phyloP scores from a whole-genome alignment of 2,888 invertebrate genomes.

The Busseola fusca region DNA sequence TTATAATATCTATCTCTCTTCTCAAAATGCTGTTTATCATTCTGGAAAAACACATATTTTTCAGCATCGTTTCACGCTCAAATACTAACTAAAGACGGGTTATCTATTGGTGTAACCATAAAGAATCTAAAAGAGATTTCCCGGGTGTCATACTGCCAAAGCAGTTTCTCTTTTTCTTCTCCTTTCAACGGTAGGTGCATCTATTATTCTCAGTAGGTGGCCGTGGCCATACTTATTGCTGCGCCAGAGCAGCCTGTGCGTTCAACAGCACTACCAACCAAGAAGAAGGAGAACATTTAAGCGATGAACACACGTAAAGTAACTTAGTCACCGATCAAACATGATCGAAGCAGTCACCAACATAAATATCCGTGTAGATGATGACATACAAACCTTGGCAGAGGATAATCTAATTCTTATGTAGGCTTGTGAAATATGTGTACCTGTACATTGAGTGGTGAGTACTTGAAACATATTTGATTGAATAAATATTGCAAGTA shows the following conservation, averaged over 20 bases:
- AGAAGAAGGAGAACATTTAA: not conserved
- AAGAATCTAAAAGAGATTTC: not conserved
- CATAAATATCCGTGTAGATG: conserved; percentile 42
- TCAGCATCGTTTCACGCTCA: not conserved
- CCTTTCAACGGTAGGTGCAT: not conserved
- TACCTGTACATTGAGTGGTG: conserved; percentile 1
- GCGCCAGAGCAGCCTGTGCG: too few relatives aligned
- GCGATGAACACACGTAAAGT: conserved; percentile 1
- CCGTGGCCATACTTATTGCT: too few relatives aligned
- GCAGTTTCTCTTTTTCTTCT: not conserved
- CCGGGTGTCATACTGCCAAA: not conserved
- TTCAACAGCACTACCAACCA: too few relatives aligned
- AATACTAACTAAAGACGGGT: not conserved
- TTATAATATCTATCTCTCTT: not conserved
- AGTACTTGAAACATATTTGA: conserved; percentile 18
- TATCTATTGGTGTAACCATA: not conserved
- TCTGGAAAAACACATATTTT: not conserved
- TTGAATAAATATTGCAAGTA: not conserved
- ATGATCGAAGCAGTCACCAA: conserved; percentile 33
- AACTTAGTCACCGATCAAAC: conserved; percentile 27
- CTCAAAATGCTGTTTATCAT: not conserved
- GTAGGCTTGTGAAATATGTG: conserved; percentile 25
- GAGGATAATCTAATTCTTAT: conserved; percentile 46
- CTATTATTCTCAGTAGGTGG: not conserved
- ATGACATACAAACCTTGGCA: conserved; percentile 43